Percentiles rank a stretch among this genome's conserved stretches.
Conservation (phyloP, 2,797 vertebrate species). For the Gadopsis bispinosus region DNA sequence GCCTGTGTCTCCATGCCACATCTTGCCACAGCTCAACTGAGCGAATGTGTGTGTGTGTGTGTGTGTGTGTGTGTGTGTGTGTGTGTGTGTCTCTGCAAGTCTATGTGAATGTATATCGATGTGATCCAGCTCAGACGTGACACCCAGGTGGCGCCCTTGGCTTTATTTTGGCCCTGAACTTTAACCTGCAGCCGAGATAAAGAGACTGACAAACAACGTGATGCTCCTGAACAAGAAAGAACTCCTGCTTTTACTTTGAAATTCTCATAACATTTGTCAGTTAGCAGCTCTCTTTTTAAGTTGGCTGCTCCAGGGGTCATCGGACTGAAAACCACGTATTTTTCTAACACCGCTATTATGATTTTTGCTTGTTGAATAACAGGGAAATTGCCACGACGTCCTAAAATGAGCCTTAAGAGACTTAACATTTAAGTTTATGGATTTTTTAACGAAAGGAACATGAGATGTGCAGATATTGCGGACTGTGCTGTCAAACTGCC, state of each 20-base stretch:
- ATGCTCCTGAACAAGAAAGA: neutral
- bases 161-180: conserved; percentile 68
- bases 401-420: neutral
- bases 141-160: conserved; percentile 36
- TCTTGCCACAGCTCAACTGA: neutral
- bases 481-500: neutral
- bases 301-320: neutral
- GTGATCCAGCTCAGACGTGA: conserved; percentile 49
- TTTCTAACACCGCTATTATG: too few species aligned
- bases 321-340: neutral
- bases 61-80: neutral
- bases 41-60: neutral
- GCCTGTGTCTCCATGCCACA: neutral
- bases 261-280: neutral
- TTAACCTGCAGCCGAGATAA: conserved; percentile 59
- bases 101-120: neutral
- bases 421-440: neutral
- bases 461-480: neutral
- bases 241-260: neutral
- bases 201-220: neutral
- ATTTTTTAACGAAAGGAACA: neutral
- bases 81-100: neutral
- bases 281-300: neutral
- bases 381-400: neutral
- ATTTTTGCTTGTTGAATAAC: too few species aligned